Base-by-base conservation (phyloP, 2,888 invertebrate genomes). In the Aspidiotus rigidus region DNA sequence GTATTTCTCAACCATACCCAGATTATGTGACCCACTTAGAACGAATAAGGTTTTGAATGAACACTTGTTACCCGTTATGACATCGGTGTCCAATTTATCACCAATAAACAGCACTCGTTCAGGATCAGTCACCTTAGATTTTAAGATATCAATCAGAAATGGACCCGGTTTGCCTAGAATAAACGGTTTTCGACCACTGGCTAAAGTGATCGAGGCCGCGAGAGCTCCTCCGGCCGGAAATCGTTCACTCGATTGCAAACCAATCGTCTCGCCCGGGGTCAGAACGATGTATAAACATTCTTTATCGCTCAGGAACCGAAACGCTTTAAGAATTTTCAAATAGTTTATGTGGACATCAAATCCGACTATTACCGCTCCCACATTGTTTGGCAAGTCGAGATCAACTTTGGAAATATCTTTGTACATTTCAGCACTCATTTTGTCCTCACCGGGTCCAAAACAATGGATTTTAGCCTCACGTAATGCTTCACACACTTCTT, bases 11-110 rank as follows among this genome's bases (percentile, higher is more conserved):
- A 28, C 28, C 28, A 28, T 28, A 28, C 28, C 28, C 28, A 28
- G 5, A 28, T 28, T 28, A 11, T 90, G 90, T 7, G 93, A 89
- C 11, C 97, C 97, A 9, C 89, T 85, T 53, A 94, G 80, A 0
- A 98, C 97, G 7, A 96, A 80, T 11, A 97, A 79, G 0, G 96
- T 94, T 78, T 88, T 86, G 76, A 95, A 88, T 3, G 93, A 92
- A 78, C 93, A 93, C 72, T 88, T 84, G 28, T 86, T 87, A 1
- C 95, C 98, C 74, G 98, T 82, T 69, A 90, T 81, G 71, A 98
- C 95, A 77, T 98, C 98, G 0, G 97, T 96, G 77, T 93, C 92
- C 73, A 89, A 87, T 73, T 93, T 92, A 79, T 95, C 94, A 39
- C 94, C 95, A 77, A 94, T 88, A 91, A 95, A 93, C 71, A 95